These are phyloP conservation scores for Pomatostomus ruficeps DNA, from an alignment of 2,113 vertebrate genomes.

Conservation along the genomic window DNA sequence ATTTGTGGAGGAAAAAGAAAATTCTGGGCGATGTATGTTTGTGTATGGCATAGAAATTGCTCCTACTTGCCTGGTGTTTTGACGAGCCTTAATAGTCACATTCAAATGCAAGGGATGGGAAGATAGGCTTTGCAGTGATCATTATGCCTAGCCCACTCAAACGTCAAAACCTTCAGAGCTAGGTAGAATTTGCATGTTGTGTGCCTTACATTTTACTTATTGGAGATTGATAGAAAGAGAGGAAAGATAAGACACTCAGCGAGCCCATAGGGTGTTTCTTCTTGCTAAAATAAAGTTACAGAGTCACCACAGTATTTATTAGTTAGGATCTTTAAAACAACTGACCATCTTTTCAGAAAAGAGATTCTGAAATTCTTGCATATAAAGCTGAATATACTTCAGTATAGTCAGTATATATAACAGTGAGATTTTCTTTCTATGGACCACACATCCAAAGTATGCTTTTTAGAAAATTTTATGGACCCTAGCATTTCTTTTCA, in stretches of 20 bases:
- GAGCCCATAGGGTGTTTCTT: background rate
- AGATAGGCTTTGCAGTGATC: background rate
- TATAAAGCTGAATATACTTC: background rate
- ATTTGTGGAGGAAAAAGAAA: background rate
- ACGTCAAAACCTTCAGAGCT: conserved; percentile 7
- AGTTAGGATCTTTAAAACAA: background rate
- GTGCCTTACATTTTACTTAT: background rate
- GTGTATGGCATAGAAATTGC: background rate
- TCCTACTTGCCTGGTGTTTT: conserved; percentile 26
- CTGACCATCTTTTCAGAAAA: background rate
- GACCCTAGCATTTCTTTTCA: background rate
- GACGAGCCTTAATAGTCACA: background rate
- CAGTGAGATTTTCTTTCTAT: background rate
- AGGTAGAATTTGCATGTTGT: background rate
- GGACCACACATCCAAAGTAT: background rate
- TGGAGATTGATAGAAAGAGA: background rate
- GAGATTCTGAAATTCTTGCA: background rate
- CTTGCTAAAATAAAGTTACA: background rate
- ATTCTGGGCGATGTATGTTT: background rate
- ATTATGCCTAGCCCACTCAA: conserved; percentile 18
- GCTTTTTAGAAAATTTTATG: background rate
- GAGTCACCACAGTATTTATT: background rate
- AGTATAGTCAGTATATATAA: too few relatives aligned
- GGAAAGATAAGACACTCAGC: background rate
- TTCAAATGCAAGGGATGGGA: background rate